Conservation (phyloP, 92 coral and sea anemone species). For the Muricea muricata region DNA sequence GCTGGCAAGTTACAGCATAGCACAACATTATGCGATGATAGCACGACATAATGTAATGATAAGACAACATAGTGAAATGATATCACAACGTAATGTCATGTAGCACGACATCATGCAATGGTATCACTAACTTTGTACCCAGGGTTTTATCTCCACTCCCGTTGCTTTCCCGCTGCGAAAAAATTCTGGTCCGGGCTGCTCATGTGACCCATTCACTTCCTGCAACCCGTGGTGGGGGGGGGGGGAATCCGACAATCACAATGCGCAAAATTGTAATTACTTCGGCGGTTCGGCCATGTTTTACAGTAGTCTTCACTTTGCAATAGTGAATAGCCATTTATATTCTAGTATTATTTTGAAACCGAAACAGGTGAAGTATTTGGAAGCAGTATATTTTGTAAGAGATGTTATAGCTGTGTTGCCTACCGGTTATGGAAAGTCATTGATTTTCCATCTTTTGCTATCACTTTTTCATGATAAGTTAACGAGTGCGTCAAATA, state of each 20-base stretch:
- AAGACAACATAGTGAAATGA: too few relatives aligned
- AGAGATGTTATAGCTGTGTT: slow-evolving; percentile 62
- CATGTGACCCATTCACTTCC: slow-evolving; percentile 19
- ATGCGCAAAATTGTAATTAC: neutral
- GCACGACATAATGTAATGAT: too few relatives aligned
- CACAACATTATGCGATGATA: too few relatives aligned
- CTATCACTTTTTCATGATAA: slow-evolving; percentile 24
- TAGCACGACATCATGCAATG: too few relatives aligned
- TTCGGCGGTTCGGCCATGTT: slow-evolving; percentile 23
- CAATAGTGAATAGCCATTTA: slow-evolving; percentile 49
- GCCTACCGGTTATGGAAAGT: slow-evolving; percentile 55
- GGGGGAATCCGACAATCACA: slow-evolving; percentile 47
- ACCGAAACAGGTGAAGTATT: slow-evolving; percentile 31
- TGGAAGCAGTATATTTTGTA: slow-evolving; percentile 45
- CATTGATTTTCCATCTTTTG: slow-evolving; percentile 45
- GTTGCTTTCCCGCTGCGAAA: slow-evolving; percentile 22
- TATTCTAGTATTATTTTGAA: slow-evolving; percentile 44
- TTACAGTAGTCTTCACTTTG: slow-evolving; percentile 54
- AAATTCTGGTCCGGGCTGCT: slow-evolving; percentile 46
- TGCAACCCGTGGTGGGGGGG: slow-evolving; percentile 8
- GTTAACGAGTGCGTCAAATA: too few relatives aligned
- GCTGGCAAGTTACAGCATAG: too few relatives aligned
- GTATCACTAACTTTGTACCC: slow-evolving; percentile 34
- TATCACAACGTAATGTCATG: too few relatives aligned
- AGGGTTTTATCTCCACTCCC: slow-evolving; percentile 36